Evolutionary conservation across 92 coral and sea anemone species (phyloP), one percentile per base, ranked within the genome.

Genomic region (Blastomussa wellsi): DNA sequence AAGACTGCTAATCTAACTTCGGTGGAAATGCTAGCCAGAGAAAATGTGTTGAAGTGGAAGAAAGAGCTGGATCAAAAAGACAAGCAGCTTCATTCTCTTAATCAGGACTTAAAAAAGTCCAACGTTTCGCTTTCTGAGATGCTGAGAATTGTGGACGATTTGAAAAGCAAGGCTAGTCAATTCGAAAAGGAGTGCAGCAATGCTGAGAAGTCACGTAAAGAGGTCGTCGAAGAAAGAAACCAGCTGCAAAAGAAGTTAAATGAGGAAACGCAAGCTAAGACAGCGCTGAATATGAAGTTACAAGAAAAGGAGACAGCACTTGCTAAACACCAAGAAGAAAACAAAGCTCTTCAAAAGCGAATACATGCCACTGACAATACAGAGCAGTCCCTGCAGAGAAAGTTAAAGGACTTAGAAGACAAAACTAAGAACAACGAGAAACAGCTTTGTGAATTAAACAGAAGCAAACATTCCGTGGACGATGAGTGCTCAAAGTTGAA

Each of bases 101-200:
- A 65, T 16, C 80, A 75, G 35, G 80, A 83, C 42, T 74, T 74
- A 24, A 75, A 77, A 53, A 77, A 85, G 78, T 78, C 80, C 15
- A 89, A 68, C n/a, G 38, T 67, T 20, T 79, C 85, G 2, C 76
- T 84, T n/a, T 62, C 82, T 20, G 90, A 82, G 38, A 20, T 88
- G 64, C 79, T 67, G 36, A 67, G 82, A 71, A 81, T 86, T 49
- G 81, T 86, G 7, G 80, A 84, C 41, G 79, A 79, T 48, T 80
- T 88, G 73, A 82, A 88, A 84, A 72, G 68, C 17, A 90, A 79
- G 67, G 79, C 77, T 42, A 62, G 26, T 35, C 73, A 92, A 29
- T 82, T 94, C 31, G 89, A 90, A 74, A 84, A 88, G 65, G 77
- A 90, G 29, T 82, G 79, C 28, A 32, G 52, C 15, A 80, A 82